Conservation (phyloP, 1,140 invertebrate species). For the Pomacea maculata region DNA sequence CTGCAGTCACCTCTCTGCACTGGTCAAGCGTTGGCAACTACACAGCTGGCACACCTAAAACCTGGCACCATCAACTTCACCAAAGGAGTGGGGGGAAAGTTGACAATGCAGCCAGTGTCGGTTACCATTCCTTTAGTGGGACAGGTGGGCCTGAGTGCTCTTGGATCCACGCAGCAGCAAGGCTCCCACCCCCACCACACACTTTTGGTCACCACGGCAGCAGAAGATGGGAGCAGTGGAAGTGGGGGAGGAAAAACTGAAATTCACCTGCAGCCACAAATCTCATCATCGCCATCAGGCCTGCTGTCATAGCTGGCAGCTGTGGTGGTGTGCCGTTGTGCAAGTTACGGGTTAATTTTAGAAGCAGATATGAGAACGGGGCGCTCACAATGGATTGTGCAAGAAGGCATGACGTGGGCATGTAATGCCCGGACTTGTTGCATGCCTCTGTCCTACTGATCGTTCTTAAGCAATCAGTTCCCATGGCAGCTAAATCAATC, state of each 20-base stretch:
- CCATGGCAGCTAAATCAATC: neutral
- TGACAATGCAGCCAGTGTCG: slow-evolving; percentile 51
- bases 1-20: slow-evolving; percentile 13
- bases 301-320: slow-evolving; percentile 33
- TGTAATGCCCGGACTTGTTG: neutral
- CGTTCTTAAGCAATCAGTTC: neutral
- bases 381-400: neutral
- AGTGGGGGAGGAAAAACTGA: slow-evolving; percentile 29
- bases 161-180: slow-evolving; percentile 29
- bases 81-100: slow-evolving; percentile 44
- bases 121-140: slow-evolving; percentile 51
- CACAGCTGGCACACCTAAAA: slow-evolving; percentile 51
- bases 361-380: too few species aligned
- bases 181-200: slow-evolving; percentile 42
- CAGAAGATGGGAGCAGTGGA: slow-evolving; percentile 12
- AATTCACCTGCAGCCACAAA: slow-evolving; percentile 35
- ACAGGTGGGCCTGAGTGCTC: slow-evolving; percentile 35
- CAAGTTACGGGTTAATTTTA: neutral
- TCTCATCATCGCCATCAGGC: slow-evolving; percentile 29
- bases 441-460: neutral
- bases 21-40: slow-evolving; percentile 17
- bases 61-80: slow-evolving; percentile 42
- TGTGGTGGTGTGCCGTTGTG: neutral
- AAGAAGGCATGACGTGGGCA: neutral
- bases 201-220: slow-evolving; percentile 43